A percentile compares a stretch with the other conserved stretches of the same genome.
Evolutionary conservation across 1,140 invertebrate species (phyloP).

Genomic region (Meloidogyne chitwoodi): DNA sequence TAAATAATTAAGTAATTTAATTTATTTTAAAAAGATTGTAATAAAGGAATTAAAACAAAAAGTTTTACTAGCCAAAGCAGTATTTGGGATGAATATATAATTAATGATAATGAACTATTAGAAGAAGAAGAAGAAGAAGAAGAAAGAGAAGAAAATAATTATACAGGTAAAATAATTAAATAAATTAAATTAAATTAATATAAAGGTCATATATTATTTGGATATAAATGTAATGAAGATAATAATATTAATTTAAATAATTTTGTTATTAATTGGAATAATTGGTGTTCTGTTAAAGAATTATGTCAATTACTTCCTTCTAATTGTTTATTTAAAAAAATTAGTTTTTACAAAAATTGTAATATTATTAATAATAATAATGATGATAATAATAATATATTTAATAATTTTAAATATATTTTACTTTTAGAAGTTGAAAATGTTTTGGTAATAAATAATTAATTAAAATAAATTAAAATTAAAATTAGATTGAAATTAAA

Average conservation of each 20-base stretch:
- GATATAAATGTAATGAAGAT: neutral
- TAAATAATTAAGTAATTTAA: neutral
- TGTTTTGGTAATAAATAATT: neutral
- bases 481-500: neutral
- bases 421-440: constrained; percentile 10
- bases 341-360: neutral
- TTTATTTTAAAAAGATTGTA: neutral
- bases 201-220: constrained; percentile 2
- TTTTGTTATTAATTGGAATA: constrained; percentile 9
- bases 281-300: neutral
- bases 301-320: constrained; percentile 3
- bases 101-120: neutral
- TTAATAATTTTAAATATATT: constrained; percentile 2
- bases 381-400: neutral
- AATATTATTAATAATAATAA: neutral
- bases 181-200: too few species aligned
- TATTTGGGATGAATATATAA: constrained; percentile 6
- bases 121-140: neutral
- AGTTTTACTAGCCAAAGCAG: neutral
- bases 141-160: neutral
- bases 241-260: neutral
- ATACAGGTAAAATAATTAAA: neutral
- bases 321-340: constrained; percentile 6
- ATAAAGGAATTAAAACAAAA: neutral
- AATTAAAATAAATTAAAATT: neutral